Conservation (phyloP, 2,113 vertebrate genomes). For the Hippocampus barbouri region DNA sequence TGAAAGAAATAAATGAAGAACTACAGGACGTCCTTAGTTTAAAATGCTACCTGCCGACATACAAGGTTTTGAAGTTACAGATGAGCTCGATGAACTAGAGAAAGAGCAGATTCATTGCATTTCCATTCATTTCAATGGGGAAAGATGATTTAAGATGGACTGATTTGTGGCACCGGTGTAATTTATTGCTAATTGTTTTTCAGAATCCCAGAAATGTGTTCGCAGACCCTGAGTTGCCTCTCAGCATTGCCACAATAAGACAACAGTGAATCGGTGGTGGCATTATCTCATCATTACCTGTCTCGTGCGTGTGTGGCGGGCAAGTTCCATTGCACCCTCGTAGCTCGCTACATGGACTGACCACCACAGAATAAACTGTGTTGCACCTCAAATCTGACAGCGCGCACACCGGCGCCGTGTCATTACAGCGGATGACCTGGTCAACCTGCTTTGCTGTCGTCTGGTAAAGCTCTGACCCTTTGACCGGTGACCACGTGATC, state of each 20-base stretch:
- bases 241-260: background rate
- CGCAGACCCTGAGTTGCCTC: background rate
- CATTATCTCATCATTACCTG: slow-evolving; percentile 68
- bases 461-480: slow-evolving; percentile 83
- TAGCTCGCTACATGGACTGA: slow-evolving; percentile 81
- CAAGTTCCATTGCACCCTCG: slow-evolving; percentile 79
- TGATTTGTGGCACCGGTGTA: no score
- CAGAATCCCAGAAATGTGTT: no score
- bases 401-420: slow-evolving; percentile 77
- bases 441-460: slow-evolving; percentile 69
- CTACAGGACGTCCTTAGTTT: background rate
- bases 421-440: slow-evolving; percentile 71
- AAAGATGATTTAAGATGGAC: background rate
- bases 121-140: no score
- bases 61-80: no score
- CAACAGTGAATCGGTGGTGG: background rate
- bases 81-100: background rate
- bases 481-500: slow-evolving; percentile 79
- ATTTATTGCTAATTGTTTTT: no score
- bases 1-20: background rate
- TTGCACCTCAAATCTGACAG: slow-evolving; percentile 81
- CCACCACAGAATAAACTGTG: slow-evolving; percentile 76
- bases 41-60: no score
- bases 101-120: no score
- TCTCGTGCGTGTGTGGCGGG: slow-evolving; percentile 60